Percentiles rank a stretch among this genome's conserved stretches.
phyloP scores from a whole-genome alignment of 2,113 vertebrate genomes.

The Eulacestoma nigropectus region DNA sequence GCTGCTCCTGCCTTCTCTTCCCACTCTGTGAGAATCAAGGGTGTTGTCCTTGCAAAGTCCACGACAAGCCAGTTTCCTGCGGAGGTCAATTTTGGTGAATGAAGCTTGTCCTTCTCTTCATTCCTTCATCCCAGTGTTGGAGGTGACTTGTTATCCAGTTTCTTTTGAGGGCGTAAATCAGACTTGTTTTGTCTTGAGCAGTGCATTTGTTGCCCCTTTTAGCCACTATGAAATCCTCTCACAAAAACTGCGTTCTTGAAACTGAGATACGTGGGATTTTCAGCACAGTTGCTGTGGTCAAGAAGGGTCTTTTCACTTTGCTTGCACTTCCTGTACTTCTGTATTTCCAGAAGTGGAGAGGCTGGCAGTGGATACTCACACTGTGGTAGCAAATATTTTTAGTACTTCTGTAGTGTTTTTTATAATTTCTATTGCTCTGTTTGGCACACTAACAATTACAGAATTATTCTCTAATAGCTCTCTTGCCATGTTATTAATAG shows the following conservation, averaged over 20 bases:
- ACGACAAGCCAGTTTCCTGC: not conserved
- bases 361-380: not conserved
- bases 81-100: not conserved
- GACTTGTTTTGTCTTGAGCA: not conserved
- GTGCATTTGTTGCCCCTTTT: not conserved
- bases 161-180: not conserved
- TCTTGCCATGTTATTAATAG: not conserved
- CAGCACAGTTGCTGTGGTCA: not conserved
- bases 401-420: not conserved
- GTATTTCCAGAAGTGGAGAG: not conserved
- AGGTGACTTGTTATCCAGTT: not conserved
- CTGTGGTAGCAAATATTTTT: not conserved
- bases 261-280: not conserved
- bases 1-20: not conserved
- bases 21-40: rapidly evolving
- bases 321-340: not conserved
- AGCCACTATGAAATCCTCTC: not conserved
- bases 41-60: not conserved
- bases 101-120: not conserved
- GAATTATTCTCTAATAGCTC: not conserved
- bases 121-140: not conserved
- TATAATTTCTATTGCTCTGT: not conserved
- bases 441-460: not conserved
- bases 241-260: not conserved
- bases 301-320: not conserved